Percentiles rank a stretch among this genome's conserved stretches.
Evolutionary conservation across 2,888 invertebrate genomes (phyloP).

Genomic region (Gari tellinella): DNA sequence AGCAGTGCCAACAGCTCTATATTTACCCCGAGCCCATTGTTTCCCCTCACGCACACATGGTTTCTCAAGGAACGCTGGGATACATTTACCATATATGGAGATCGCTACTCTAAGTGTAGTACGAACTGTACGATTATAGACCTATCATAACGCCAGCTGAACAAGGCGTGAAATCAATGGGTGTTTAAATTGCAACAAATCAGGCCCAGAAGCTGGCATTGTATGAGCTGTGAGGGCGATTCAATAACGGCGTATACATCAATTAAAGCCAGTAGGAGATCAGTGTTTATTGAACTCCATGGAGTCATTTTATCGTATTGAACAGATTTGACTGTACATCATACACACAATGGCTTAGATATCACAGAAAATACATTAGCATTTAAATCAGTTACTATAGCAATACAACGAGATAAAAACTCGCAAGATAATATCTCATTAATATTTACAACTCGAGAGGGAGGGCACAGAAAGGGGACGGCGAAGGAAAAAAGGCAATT

Average conservation of each 20-base stretch:
- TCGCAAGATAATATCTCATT: conserved; percentile 44
- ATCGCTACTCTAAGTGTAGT: conserved; percentile 51
- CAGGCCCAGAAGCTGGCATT: conserved; percentile 23
- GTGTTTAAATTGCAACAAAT: conserved; percentile 60
- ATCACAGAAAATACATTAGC: conserved; percentile 60
- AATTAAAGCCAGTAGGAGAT: conserved; percentile 4
- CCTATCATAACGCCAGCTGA: conserved; percentile 46
- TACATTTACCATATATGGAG: conserved; percentile 60
- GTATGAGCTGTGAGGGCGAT: not conserved
- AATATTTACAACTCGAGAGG: conserved; percentile 49
- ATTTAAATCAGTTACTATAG: conserved; percentile 66
- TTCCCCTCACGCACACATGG: conserved; percentile 29
- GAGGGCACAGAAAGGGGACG: conserved; percentile 1
- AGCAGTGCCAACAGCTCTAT: conserved; percentile 34
- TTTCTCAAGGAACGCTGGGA: conserved; percentile 35
- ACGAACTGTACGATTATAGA: conserved; percentile 36
- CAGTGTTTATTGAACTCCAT: conserved; percentile 28
- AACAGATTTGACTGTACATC: conserved; percentile 49
- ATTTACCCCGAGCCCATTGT: conserved; percentile 62
- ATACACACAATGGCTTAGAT: conserved; percentile 56
- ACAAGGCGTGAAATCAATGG: conserved; percentile 61
- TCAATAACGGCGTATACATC: conserved; percentile 7
- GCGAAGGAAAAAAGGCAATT: not conserved
- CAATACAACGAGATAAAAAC: conserved; percentile 44
- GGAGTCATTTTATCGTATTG: conserved; percentile 22